Evolutionary conservation across 2,797 vertebrate genomes (phyloP).

Genomic region (Ciconia nigra): DNA sequence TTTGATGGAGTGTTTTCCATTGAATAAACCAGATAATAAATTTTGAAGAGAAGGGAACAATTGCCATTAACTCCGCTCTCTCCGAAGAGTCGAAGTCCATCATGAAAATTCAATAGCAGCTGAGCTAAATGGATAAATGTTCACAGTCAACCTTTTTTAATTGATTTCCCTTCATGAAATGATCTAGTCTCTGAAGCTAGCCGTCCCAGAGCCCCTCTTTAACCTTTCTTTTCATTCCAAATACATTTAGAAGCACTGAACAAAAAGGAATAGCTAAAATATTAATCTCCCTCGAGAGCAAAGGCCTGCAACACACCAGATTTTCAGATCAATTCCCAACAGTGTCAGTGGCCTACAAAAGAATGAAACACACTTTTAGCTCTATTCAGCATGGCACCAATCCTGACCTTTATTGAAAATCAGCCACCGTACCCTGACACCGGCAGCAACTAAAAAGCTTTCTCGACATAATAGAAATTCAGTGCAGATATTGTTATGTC

Average conservation of each 20-base stretch:
- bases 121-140: conserved; percentile 99
- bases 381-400: conserved; percentile 79
- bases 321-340: conserved; percentile 85
- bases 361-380: conserved; percentile 81
- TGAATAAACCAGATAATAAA: conserved; percentile 99
- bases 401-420: conserved; percentile 84
- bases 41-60: conserved; percentile 97
- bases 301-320: conserved; percentile 81
- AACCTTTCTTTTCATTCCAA: conserved; percentile 87
- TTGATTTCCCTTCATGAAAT: conserved; percentile 99
- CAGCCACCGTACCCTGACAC: conserved; percentile 77
- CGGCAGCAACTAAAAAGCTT: conserved; percentile 82
- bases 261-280: conserved; percentile 85
- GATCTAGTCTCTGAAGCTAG: conserved; percentile 91
- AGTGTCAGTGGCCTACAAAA: conserved; percentile 80
- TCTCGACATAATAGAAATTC: conserved; percentile 89
- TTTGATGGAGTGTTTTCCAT: conserved; percentile 99
- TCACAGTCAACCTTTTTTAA: conserved; percentile 96
- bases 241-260: conserved; percentile 82
- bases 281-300: conserved; percentile 85
- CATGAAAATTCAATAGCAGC: conserved; percentile 99
- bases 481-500: conserved; percentile 84
- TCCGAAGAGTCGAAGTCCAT: conserved; percentile 95
- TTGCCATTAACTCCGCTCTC: conserved; percentile 97
- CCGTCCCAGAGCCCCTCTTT: conserved; percentile 85